phyloP scores from a whole-genome alignment of 2,888 invertebrate species.

The Leucozona laternaria region DNA sequence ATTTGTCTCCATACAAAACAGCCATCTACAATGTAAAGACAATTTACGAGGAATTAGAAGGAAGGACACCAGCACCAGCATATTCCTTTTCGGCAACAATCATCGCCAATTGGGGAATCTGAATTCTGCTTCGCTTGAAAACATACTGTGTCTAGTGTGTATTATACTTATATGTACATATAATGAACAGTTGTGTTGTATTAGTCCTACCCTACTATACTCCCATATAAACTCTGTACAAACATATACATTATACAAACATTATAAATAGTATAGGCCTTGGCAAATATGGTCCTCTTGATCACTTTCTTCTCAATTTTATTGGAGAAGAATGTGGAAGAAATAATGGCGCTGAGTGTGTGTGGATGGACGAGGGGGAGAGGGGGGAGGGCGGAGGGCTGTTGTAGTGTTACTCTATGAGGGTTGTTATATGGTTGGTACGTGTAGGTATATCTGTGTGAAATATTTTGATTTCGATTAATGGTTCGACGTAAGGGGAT shows the following conservation, averaged over 20 bases:
- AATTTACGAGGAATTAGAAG: conserved; percentile 41
- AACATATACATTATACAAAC: neutral
- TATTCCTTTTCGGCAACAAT: conserved; percentile 24
- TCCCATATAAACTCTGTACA: neutral
- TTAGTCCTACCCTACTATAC: neutral
- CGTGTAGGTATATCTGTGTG: neutral
- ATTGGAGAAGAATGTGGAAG: neutral
- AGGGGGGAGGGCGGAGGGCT: no score
- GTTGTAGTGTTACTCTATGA: neutral
- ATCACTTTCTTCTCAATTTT: conserved; percentile 18
- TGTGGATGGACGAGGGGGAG: no score
- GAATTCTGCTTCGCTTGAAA: neutral
- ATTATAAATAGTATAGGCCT: conserved; percentile 17
- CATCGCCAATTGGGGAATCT: conserved; percentile 45
- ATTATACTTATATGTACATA: neutral
- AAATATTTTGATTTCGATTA: conserved; percentile 69
- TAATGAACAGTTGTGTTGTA: no score
- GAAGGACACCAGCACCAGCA: neutral
- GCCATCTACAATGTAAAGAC: conserved; percentile 60
- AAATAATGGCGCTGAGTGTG: neutral
- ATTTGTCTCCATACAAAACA: conserved; percentile 57
- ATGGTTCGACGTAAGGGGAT: conserved; percentile 54
- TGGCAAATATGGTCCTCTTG: conserved; percentile 11
- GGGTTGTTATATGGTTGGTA: conserved; percentile 4
- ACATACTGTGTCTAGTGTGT: neutral